Evolutionary conservation across 2,113 vertebrate species (phyloP), one percentile per base, ranked within the genome.

Genomic region (Chinchilla lanigera): DNA sequence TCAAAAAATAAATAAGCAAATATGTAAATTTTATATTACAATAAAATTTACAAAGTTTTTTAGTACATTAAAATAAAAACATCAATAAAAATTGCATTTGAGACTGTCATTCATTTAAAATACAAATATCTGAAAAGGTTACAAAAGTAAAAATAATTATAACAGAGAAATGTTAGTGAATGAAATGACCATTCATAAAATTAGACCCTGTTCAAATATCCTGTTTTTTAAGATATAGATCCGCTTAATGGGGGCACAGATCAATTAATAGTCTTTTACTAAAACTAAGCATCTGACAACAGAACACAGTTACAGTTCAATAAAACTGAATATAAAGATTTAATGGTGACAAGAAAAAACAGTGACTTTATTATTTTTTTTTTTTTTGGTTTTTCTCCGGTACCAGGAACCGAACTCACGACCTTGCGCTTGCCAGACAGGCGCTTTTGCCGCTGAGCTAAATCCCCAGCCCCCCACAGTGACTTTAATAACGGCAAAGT

Each of bases 31-130:
- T 50, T 78, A 33, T 16, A 7, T 50, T 78, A 50, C 50, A 78
- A 73, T 58, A 61, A 86, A 71, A 5, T 44, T 77, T 83, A 47
- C 54, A 86, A 47, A 73, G 38, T 71, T 19, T 19, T 73, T 24
- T n/a, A 69, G 50, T 75, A 85, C 19, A 85, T 44, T 92, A 94
- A 89, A 97, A 86, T 73, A 89, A 96, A 96, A 92, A 63, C 4
- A 7, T 17, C 44, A 73, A 75, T 65, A 89, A 97, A 86, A 69
- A 63, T 17, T 61, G 1, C 33, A 92, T 60, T 56, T 95, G 61
- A 86, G 26, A 71, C 0, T 41, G 6, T 82, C 69, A 92, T 35
- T 88, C 50, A 69, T 38, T 75, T 94, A 35, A 22, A 87, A 92
- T 61, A 22, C 35, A 89, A 86, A 69, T 80, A 63, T 84, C 58